Base-by-base conservation (phyloP, 2,113 vertebrate genomes). In the Euleptes europaea region DNA sequence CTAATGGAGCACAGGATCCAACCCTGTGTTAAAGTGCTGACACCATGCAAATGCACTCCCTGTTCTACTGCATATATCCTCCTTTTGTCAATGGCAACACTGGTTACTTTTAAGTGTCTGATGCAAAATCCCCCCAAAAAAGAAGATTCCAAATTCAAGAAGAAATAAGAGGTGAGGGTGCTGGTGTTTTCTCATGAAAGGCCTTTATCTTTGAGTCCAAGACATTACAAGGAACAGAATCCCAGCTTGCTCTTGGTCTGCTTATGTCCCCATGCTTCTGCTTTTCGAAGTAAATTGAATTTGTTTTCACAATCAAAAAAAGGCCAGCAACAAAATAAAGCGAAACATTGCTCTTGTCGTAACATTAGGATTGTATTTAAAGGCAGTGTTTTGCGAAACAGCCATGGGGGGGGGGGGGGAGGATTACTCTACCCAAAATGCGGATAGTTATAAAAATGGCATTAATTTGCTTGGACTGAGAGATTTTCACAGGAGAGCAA, bases 401-500 rank as follows among this genome's bases (percentile, higher is more conserved):
- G 88, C 80, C 84, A 89, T 90, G 84, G 84, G 60, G 8, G 44
- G 3, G 65, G 10, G 9, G n/a, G 80, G 90, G 35, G 19, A 35
- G 95, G 90, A 97, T 97, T 96, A 91, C 95, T 97, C 97, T 97
- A 97, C 97, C 98, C 98, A 98, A 98, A 98, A 98, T 94, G 96
- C 89, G 96, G 97, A 96, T 97, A 97, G 97, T 98, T 95, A 96
- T 95, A 96, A 96, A 96, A 98, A 98, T 97, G 97, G 97, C 97
- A 98, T 98, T 99, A 98, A 99, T 99, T 98, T 98, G 98, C 98
- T 98, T 98, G 97, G 97, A 97, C 97, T 91, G 92, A 97, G 97
- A 98, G 97, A 98, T 98, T 99, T 99, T 98, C 98, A 98, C 98
- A 98, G 97, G 97, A 99, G 98, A 98, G 98, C 97, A 98, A 98